Conservation (phyloP, 2,113 vertebrate species). For the Anseranas semipalmata region DNA sequence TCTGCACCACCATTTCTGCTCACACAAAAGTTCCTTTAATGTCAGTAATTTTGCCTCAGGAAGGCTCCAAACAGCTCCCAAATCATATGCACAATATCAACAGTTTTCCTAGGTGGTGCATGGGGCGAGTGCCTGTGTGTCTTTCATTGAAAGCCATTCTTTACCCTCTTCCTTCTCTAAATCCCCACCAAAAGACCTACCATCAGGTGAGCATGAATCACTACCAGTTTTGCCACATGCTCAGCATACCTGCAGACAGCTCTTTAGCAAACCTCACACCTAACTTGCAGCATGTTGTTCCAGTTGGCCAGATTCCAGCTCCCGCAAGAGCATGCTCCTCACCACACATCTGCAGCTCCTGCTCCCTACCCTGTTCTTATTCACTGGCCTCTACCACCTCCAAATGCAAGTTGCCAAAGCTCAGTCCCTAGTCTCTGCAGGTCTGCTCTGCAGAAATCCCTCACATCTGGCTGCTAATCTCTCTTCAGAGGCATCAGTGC, state of each 20-base stretch:
- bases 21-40: background rate
- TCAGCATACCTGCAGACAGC: background rate
- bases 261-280: background rate
- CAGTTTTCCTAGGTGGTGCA: background rate
- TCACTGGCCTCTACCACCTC: fast-evolving
- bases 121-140: background rate
- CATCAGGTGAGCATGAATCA: background rate
- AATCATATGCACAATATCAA: background rate
- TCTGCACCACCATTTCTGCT: background rate
- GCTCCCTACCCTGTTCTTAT: fast-evolving
- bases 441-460: background rate
- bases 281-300: background rate
- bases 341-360: fast-evolving
- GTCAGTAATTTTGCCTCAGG: background rate
- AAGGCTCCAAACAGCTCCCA: background rate
- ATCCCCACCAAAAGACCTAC: background rate
- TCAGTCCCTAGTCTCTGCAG: background rate
- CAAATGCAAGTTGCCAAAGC: background rate
- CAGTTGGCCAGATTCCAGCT: fast-evolving
- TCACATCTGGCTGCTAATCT: background rate
- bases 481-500: background rate
- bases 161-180: background rate
- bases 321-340: fast-evolving
- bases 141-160: background rate
- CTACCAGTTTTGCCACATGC: background rate